Evolutionary conservation across 2,888 invertebrate genomes (phyloP).

Genomic region (Drosophila dives): DNA sequence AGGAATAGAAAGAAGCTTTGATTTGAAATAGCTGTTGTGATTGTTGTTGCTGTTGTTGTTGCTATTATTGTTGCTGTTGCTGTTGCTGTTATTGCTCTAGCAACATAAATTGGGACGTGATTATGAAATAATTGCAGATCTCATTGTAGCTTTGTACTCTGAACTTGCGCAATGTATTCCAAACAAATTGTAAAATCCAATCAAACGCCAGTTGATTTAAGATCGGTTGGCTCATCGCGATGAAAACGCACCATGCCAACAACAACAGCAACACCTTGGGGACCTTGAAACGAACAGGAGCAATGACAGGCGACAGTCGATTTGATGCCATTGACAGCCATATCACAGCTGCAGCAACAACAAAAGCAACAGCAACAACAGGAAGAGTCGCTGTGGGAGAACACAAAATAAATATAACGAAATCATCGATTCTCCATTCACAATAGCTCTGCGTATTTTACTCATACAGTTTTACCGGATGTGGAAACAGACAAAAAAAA

Average conservation of each 20-base stretch:
- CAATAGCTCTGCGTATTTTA: slow-evolving; percentile 1
- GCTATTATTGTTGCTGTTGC: slow-evolving; percentile 27
- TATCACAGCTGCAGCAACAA: slow-evolving; percentile 20
- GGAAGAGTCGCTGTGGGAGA: slow-evolving; percentile 33
- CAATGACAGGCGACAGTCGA: slow-evolving; percentile 71
- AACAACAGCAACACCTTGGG: slow-evolving; percentile 40
- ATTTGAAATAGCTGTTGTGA: slow-evolving; percentile 66
- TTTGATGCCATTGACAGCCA: slow-evolving; percentile 48
- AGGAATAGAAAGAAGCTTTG: slow-evolving; percentile 79
- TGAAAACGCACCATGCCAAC: slow-evolving; percentile 36
- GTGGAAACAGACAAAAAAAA: neutral
- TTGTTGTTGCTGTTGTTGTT: slow-evolving; percentile 13
- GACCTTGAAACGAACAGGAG: slow-evolving; percentile 54
- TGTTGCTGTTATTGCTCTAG: slow-evolving; percentile 40
- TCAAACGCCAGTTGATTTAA: slow-evolving; percentile 55
- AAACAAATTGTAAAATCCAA: slow-evolving; percentile 41
- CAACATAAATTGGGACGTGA: slow-evolving; percentile 81
- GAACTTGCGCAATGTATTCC: slow-evolving; percentile 64
- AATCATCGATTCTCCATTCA: slow-evolving; percentile 7
- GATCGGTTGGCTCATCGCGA: slow-evolving; percentile 43
- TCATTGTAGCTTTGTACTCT: slow-evolving; percentile 56
- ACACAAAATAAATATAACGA: neutral
- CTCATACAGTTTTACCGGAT: slow-evolving; percentile 18
- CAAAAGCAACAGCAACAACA: neutral
- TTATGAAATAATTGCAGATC: slow-evolving; percentile 81